Evolutionary conservation across 2,113 vertebrate genomes (phyloP).

Genomic region (Todiramphus chloris): DNA sequence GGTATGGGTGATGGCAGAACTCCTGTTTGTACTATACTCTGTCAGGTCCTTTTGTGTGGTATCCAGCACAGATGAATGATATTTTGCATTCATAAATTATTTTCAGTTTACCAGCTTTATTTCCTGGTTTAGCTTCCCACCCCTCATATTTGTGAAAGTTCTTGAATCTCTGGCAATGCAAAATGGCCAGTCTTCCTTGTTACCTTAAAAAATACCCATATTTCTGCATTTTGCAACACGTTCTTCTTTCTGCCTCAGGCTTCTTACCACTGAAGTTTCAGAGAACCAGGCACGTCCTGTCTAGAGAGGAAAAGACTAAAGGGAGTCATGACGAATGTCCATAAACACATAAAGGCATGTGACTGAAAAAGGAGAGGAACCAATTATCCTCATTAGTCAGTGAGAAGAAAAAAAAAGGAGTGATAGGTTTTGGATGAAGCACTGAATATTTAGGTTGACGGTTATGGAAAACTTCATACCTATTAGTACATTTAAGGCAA

Average conservation of each 20-base stretch:
- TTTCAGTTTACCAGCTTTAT: neutral
- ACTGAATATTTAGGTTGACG: constrained; percentile 50
- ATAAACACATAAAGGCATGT: constrained; percentile 49
- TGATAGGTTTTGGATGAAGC: constrained; percentile 25
- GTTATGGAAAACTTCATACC: constrained; percentile 50
- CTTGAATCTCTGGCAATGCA: neutral
- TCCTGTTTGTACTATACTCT: neutral
- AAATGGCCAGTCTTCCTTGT: neutral
- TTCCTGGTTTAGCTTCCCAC: neutral
- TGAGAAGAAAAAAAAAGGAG: neutral
- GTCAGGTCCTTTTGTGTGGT: neutral
- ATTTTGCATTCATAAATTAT: neutral
- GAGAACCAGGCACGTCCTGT: constrained; percentile 41
- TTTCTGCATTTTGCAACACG: neutral
- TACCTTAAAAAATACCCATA: neutral
- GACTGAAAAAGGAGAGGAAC: constrained; percentile 53
- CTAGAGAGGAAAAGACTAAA: constrained; percentile 59
- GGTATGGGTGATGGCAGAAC: neutral
- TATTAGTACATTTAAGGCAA: constrained; percentile 47
- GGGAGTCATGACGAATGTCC: constrained; percentile 57
- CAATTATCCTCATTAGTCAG: constrained; percentile 65
- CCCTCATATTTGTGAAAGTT: neutral
- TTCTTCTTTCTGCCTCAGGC: constrained; percentile 38
- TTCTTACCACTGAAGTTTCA: constrained; percentile 6
- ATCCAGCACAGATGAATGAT: no score